Evolutionary conservation across 2,888 invertebrate genomes (phyloP), one percentile per base, ranked within the genome.

Genomic region (Oegoconia quadripuncta): DNA sequence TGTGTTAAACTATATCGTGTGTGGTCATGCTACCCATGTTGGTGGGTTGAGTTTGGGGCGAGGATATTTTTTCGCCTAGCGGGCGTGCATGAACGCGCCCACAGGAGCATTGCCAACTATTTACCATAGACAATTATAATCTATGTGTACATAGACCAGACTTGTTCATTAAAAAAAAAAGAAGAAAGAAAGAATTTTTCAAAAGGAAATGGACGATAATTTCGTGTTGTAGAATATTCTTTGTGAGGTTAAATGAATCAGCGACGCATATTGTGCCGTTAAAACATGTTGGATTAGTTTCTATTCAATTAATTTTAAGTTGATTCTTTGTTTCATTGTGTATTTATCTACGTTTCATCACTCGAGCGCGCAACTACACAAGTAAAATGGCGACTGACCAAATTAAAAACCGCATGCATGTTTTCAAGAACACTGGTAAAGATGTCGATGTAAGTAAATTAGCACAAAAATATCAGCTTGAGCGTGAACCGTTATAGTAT

Each of bases 371-470:
- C 68, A 71, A 68, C 66, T 61, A 77, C 74, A 75, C 71, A 73
- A 70, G 72, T 84, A 93, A 92, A 92, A 93, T 93, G 93, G 92
- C 92, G 91, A 92, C 92, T 80, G 91, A 91, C 84, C 90, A 89
- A 86, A 90, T 89, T 88, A 93, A 93, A 90, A 94, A 93, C 91
- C 94, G 96, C 89, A 93, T 96, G 91, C 94, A 95, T 88, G 95
- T 93, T 81, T 97, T 97, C 89, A 99, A 99, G 93, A 98, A 99
- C 91, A 97, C 97, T 91, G 98, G 98, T 74, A 99, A 98, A 91
- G 98, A 99, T 91, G 97, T 97, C 88, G 98, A 98, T 90, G 98
- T 97, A 90, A 94, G 96, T 93, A 81, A 45, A 41, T 14, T 32
- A 27, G 6, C n/a, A 14, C 14, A 12, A 7, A 27, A 32, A 27